Evolutionary conservation across 2,888 invertebrate genomes (phyloP).

Genomic region (Osmoderma eremita): DNA sequence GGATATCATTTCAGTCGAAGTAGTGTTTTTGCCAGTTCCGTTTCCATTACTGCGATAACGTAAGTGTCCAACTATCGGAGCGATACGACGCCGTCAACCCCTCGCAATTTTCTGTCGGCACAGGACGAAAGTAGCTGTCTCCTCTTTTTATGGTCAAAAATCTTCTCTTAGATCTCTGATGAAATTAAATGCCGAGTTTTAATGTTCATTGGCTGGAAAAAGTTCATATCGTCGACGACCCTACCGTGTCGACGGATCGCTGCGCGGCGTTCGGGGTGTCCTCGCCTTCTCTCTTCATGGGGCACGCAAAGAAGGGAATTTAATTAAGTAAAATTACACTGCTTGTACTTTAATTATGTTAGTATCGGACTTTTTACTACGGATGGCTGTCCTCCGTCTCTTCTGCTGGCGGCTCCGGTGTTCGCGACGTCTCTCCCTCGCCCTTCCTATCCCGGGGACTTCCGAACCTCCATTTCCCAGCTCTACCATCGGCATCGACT

Average conservation of each 20-base stretch:
- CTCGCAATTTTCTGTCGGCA: constrained; percentile 52
- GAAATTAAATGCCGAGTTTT: constrained; percentile 67
- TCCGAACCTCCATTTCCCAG: constrained; percentile 44
- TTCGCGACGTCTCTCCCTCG: constrained; percentile 4
- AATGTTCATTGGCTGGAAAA: constrained; percentile 67
- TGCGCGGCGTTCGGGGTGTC: constrained; percentile 35
- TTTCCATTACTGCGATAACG: constrained; percentile 32
- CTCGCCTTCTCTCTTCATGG: constrained; percentile 29
- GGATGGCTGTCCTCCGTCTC: constrained; percentile 52
- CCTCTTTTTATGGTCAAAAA: constrained; percentile 65
- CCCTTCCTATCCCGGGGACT: constrained; percentile 13
- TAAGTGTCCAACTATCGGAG: constrained; percentile 60
- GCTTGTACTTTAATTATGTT: constrained; percentile 69
- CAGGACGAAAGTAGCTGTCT: constrained; percentile 51
- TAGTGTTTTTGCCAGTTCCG: constrained; percentile 13
- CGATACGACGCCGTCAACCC: constrained; percentile 50
- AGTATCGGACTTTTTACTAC: constrained; percentile 65
- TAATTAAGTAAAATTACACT: constrained; percentile 69
- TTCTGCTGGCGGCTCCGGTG: constrained; percentile 18
- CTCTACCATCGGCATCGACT: constrained; percentile 56
- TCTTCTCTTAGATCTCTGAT: constrained; percentile 66
- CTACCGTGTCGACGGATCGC: constrained; percentile 45
- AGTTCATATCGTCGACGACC: constrained; percentile 64
- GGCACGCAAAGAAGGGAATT: constrained; percentile 65
- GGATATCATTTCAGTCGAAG: neutral